These are phyloP conservation scores for Anas platyrhynchos DNA, from an alignment of 2,113 vertebrate species.

Conservation along the genomic window DNA sequence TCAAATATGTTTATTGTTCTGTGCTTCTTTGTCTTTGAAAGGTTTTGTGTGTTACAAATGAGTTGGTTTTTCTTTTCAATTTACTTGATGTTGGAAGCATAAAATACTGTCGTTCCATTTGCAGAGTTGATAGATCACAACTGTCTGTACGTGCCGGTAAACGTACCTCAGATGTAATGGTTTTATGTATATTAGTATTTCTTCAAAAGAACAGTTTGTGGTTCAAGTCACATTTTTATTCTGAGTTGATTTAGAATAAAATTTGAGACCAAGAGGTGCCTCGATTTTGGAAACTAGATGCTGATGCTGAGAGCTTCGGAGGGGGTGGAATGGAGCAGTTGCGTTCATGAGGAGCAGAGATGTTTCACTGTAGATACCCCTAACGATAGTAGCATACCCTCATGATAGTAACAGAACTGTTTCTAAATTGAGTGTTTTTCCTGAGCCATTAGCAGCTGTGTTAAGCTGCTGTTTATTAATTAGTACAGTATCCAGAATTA, in stretches of 20 bases:
- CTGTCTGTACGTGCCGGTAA: constrained; percentile 68
- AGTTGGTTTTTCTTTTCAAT: constrained; percentile 24
- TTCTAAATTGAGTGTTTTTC: constrained; percentile 65
- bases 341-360: constrained; percentile 53
- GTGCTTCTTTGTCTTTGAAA: constrained; percentile 77
- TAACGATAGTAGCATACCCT: constrained; percentile 30
- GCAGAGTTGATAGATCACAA: constrained; percentile 64
- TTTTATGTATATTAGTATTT: constrained; percentile 37
- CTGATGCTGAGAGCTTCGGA: constrained; percentile 59
- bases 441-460: constrained; percentile 57
- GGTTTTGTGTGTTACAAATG: constrained; percentile 71
- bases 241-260: constrained; percentile 39
- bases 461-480: constrained; percentile 64
- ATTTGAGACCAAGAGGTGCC: constrained; percentile 36
- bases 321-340: constrained; percentile 57
- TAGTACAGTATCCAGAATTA: constrained; percentile 64
- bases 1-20: constrained; percentile 70
- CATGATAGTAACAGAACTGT: neutral
- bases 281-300: constrained; percentile 65
- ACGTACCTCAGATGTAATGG: constrained; percentile 61
- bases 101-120: constrained; percentile 60
- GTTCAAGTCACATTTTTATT: constrained; percentile 40
- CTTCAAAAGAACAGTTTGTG: constrained; percentile 26
- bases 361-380: constrained; percentile 59
- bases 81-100: constrained; percentile 68